These are phyloP conservation scores for Geotrupes spiniger DNA, from an alignment of 2,888 invertebrate genomes.

Conservation along the genomic window DNA sequence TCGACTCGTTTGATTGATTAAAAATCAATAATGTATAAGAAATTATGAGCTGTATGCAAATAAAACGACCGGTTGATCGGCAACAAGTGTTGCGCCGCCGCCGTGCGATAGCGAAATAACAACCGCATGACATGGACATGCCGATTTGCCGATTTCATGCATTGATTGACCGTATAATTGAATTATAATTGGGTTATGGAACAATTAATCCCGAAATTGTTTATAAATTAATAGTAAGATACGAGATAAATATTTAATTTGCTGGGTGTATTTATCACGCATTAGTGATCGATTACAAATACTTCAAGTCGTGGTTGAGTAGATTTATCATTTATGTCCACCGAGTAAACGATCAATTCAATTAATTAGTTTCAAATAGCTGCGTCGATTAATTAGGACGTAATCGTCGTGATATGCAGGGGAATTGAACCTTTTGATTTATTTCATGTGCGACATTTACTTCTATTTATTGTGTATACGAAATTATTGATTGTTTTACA, in stretches of 20 bases:
- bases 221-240: slow-evolving; percentile 15
- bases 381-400: too few species aligned
- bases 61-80: slow-evolving; percentile 3
- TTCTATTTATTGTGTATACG: too few species aligned
- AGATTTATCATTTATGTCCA: too few species aligned
- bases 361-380: too few species aligned
- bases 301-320: too few species aligned
- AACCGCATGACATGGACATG: slow-evolving; percentile 14
- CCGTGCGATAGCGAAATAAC: neutral
- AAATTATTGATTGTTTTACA: too few species aligned
- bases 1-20: slow-evolving; percentile 6
- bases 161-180: slow-evolving; percentile 32
- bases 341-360: too few species aligned
- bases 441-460: too few species aligned
- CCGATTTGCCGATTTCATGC: slow-evolving; percentile 29
- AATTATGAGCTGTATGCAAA: slow-evolving; percentile 8
- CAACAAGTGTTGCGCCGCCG: slow-evolving; percentile 8
- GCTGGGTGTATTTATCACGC: too few species aligned
- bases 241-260: neutral
- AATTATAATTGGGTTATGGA: slow-evolving; percentile 31
- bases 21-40: slow-evolving; percentile 12
- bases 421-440: too few species aligned
- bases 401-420: too few species aligned
- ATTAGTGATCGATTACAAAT: too few species aligned
- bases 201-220: slow-evolving; percentile 23